A percentile compares a stretch with the other conserved stretches of the same genome.
These are phyloP conservation scores for Caenorhabditis brenneri DNA, from an alignment of 1,140 invertebrate genomes.

Conservation along the genomic window DNA sequence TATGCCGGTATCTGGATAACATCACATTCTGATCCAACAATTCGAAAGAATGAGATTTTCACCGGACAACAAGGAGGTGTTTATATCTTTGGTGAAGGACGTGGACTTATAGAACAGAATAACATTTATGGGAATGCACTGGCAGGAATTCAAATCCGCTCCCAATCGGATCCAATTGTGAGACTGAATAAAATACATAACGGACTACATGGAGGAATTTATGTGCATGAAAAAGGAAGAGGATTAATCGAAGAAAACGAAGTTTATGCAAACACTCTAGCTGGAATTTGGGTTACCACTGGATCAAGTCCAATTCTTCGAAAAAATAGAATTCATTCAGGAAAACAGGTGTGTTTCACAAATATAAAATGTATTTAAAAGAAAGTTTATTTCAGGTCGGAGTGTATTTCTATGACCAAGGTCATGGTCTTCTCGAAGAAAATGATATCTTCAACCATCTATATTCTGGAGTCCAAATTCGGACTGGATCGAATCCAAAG, in stretches of 20 bases:
- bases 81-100: constrained; percentile 94
- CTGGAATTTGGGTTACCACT: constrained; percentile 93
- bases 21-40: constrained; percentile 96
- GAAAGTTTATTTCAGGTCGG: constrained; percentile 75
- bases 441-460: constrained; percentile 98
- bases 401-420: constrained; percentile 99
- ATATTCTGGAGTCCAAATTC: constrained; percentile 94
- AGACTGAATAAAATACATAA: constrained; percentile 98
- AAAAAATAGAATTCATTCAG: constrained; percentile 94
- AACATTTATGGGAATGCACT: constrained; percentile 98
- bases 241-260: constrained; percentile 97
- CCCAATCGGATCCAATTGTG: constrained; percentile 96
- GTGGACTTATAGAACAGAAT: constrained; percentile 96
- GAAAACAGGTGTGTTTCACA: constrained; percentile 82
- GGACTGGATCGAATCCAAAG: constrained; percentile 95
- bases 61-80: constrained; percentile 97
- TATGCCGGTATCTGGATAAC: constrained; percentile 90
- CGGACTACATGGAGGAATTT: constrained; percentile 96
- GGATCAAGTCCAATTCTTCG: constrained; percentile 91
- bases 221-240: constrained; percentile 97
- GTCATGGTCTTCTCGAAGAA: constrained; percentile 91
- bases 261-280: constrained; percentile 95
- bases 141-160: constrained; percentile 96
- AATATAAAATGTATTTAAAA: not conserved
- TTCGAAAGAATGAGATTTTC: constrained; percentile 95